Percentiles rank a stretch among this genome's conserved stretches.
These are phyloP conservation scores for Ophion obscuratus DNA, from an alignment of 2,888 invertebrate species.

Conservation along the genomic window DNA sequence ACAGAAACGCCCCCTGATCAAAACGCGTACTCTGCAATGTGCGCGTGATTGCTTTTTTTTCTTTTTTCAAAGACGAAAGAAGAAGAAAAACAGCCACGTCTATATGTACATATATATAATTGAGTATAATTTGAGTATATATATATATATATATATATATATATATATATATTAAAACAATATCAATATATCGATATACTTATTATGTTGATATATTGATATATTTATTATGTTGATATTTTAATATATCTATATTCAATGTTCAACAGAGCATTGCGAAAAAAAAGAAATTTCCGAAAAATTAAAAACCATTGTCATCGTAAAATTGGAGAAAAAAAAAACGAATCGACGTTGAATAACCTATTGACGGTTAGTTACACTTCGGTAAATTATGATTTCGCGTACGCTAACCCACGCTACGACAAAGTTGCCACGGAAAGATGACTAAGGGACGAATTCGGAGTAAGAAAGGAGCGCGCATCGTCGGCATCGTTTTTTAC, in stretches of 20 bases:
- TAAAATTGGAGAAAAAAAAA: not conserved
- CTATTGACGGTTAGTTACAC: not conserved
- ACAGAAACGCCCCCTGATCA: not conserved
- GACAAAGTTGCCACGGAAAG: not conserved
- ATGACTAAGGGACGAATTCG: not conserved
- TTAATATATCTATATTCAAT: not conserved
- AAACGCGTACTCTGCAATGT: not conserved
- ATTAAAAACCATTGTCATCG: slow-evolving; percentile 6
- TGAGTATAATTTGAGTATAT: too few relatives aligned
- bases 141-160: too few relatives aligned
- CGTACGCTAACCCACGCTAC: not conserved
- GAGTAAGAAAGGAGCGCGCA: not conserved
- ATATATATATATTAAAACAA: too few relatives aligned
- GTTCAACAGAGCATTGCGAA: not conserved
- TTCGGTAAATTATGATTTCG: not conserved
- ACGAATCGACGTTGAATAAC: not conserved
- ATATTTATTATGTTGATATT: too few relatives aligned
- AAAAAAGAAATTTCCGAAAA: slow-evolving; percentile 8
- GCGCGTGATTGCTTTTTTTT: not conserved
- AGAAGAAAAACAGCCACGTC: not conserved
- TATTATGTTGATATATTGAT: too few relatives aligned
- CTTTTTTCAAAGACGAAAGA: not conserved
- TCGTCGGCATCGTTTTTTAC: not conserved
- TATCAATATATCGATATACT: too few relatives aligned
- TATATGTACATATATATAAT: not conserved